These are phyloP conservation scores for Drosophila pseudoobscura DNA, from an alignment of 1,140 invertebrate species.

Conservation along the genomic window DNA sequence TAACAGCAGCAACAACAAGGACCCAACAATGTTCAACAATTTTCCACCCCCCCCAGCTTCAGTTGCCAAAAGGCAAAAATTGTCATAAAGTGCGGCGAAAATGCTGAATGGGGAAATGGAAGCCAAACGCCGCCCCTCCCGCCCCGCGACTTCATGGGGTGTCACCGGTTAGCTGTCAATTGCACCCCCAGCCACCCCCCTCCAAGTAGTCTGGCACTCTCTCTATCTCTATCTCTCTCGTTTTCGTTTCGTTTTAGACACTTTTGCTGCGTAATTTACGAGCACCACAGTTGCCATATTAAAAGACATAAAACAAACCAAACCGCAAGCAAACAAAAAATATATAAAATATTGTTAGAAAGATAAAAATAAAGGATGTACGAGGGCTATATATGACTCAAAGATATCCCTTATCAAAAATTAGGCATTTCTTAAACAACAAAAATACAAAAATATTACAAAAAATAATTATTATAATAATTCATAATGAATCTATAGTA, in stretches of 20 bases:
- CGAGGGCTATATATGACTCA: too few relatives aligned
- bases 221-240: background rate
- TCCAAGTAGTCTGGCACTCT: background rate
- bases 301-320: constrained; percentile 70
- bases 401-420: too few relatives aligned
- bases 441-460: too few relatives aligned
- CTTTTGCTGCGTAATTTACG: constrained; percentile 65
- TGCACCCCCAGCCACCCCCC: constrained; percentile 31
- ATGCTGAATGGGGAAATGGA: constrained; percentile 30
- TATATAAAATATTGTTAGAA: background rate
- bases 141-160: constrained; percentile 30
- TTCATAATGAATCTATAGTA: too few relatives aligned
- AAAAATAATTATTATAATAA: too few relatives aligned
- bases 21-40: constrained; percentile 25
- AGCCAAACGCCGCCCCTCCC: too few relatives aligned
- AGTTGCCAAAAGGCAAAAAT: constrained; percentile 14
- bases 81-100: constrained; percentile 64
- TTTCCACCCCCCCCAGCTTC: constrained; percentile 2
- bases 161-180: constrained; percentile 64
- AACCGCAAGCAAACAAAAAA: constrained; percentile 18
- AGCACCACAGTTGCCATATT: constrained; percentile 69
- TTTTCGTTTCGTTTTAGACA: constrained; percentile 27
- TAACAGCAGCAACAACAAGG: constrained; percentile 25
- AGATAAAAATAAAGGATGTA: too few relatives aligned
- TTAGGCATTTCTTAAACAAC: too few relatives aligned